A percentile compares a stretch with the other conserved stretches of the same genome.
Conservation (phyloP, 2,797 vertebrate genomes). For the Poecilia picta region DNA sequence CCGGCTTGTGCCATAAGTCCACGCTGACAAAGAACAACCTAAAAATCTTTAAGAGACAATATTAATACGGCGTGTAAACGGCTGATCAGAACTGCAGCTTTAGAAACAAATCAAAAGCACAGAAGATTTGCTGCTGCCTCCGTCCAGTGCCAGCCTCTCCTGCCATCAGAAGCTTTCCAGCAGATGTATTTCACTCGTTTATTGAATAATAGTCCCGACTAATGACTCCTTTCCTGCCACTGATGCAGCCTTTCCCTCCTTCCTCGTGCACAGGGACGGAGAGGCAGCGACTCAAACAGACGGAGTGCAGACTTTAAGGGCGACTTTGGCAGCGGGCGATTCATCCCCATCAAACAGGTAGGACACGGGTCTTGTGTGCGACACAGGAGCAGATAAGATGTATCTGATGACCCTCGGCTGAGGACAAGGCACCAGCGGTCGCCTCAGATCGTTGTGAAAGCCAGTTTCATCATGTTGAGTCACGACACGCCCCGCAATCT, state of each 20-base stretch:
- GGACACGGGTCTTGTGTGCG: conserved; percentile 23
- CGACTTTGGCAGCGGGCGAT: conserved; percentile 87
- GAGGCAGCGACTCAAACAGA: conserved; percentile 93
- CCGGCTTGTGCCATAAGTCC: not conserved
- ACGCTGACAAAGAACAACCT: not conserved
- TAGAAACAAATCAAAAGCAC: not conserved
- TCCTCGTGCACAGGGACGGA: conserved; percentile 81
- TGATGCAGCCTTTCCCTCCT: conserved; percentile 19
- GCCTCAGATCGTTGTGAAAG: conserved; percentile 42
- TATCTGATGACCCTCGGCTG: conserved; percentile 37
- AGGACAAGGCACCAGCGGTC: conserved; percentile 34
- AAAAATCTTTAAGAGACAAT: not conserved
- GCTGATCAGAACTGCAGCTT: not conserved
- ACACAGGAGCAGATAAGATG: conserved; percentile 35
- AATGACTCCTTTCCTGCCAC: not conserved
- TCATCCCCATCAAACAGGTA: conserved; percentile 94
- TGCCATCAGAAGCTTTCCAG: conserved; percentile 6
- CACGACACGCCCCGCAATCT: conserved; percentile 40
- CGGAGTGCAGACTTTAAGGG: conserved; percentile 89
- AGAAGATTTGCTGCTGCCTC: not conserved
- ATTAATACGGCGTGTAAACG: not conserved
- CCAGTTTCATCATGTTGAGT: conserved; percentile 38
- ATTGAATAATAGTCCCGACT: not conserved
- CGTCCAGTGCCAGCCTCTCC: not conserved
- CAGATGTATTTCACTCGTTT: not conserved